A percentile compares a stretch with the other conserved stretches of the same genome.
These are phyloP conservation scores for Lycocorax pyrrhopterus DNA, from an alignment of 2,113 vertebrate species.

Conservation along the genomic window DNA sequence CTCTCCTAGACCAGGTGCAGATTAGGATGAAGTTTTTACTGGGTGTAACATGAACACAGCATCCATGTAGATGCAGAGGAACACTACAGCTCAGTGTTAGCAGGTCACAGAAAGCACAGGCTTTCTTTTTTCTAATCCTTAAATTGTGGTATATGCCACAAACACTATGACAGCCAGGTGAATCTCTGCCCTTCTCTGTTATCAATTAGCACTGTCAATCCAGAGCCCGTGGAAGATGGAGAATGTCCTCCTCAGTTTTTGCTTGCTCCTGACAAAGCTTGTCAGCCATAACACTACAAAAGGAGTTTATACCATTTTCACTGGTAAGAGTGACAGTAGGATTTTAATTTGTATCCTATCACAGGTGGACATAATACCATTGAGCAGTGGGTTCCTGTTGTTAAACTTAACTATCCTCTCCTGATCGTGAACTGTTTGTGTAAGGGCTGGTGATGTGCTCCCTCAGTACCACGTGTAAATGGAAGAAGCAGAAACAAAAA, in stretches of 20 bases:
- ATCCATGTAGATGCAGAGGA: neutral
- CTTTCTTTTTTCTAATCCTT: neutral
- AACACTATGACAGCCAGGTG: neutral
- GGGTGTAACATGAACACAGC: neutral
- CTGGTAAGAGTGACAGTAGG: neutral
- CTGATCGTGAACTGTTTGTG: neutral
- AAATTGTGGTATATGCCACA: neutral
- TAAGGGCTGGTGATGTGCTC: neutral
- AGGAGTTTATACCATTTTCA: neutral
- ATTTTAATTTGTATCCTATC: neutral
- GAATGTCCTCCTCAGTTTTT: neutral
- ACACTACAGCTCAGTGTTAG: neutral
- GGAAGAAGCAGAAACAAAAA: neutral
- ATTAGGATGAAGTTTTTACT: neutral
- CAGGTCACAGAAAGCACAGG: neutral
- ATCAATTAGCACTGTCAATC: neutral
- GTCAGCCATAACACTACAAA: neutral
- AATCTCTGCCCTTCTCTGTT: neutral
- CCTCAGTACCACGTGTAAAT: neutral
- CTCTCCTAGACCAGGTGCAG: neutral
- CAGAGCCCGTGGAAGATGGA: neutral
- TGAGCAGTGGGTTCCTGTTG: neutral
- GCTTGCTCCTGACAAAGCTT: neutral
- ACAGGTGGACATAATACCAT: neutral
- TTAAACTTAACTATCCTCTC: neutral